These are phyloP conservation scores for Elymnias hypermnestra DNA, from an alignment of 1,140 invertebrate genomes.

Conservation along the genomic window DNA sequence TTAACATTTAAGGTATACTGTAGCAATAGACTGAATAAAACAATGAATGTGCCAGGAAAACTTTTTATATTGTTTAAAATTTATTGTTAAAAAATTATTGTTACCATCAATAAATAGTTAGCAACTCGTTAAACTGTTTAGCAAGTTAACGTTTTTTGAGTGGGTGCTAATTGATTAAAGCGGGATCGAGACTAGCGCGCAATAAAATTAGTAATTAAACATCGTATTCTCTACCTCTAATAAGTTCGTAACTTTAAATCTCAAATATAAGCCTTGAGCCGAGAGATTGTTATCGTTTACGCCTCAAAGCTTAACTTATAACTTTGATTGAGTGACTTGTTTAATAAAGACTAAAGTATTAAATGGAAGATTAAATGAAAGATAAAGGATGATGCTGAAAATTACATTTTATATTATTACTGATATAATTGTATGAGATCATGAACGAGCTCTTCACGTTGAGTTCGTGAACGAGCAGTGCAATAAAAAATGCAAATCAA, in stretches of 20 bases:
- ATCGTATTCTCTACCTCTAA: conserved; percentile 6
- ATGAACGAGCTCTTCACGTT: no score
- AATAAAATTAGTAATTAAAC: conserved; percentile 22
- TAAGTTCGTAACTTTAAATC: conserved; percentile 4
- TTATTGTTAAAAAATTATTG: no score
- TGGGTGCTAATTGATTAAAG: conserved; percentile 27
- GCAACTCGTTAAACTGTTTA: conserved; percentile 23
- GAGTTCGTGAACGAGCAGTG: no score
- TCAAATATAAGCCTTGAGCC: conserved; percentile 2
- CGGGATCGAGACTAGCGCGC: conserved; percentile 10
- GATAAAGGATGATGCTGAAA: no score
- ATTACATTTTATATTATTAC: no score
- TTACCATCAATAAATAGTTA: conserved; percentile 11
- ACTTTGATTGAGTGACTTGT: conserved; percentile 5
- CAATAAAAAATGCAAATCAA: no score
- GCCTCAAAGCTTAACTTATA: conserved; percentile 3
- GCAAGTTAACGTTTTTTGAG: conserved; percentile 26
- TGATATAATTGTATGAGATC: no score
- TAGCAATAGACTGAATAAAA: no score
- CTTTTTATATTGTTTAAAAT: no score
- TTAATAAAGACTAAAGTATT: background rate
- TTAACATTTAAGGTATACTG: no score
- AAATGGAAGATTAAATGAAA: no score
- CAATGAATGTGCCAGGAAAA: no score
- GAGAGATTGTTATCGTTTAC: conserved; percentile 6